A percentile compares a stretch with the other conserved stretches of the same genome.
Conservation (phyloP, 2,113 vertebrate species). For the Colistium nudipinnis region DNA sequence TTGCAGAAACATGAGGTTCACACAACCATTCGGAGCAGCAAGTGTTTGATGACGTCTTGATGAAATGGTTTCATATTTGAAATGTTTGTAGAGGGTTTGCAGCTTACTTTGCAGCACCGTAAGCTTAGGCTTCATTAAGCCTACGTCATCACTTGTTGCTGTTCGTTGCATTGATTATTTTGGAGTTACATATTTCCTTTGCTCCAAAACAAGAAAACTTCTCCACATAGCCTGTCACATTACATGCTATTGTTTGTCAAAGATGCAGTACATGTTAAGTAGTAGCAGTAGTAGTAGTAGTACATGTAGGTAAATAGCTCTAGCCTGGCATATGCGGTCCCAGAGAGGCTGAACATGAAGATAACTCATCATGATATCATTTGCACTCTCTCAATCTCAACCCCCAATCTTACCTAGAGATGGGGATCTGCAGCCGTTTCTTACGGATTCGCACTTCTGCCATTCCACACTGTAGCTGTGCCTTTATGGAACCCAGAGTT, state of each 20-base stretch:
- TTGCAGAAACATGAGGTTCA: constrained; percentile 21
- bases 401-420: constrained; percentile 77
- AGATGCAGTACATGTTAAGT: not conserved
- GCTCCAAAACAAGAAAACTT: constrained; percentile 34
- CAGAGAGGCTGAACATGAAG: not conserved
- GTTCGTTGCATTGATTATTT: not conserved
- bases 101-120: not conserved
- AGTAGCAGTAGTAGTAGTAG: no score
- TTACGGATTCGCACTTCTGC: constrained; percentile 80
- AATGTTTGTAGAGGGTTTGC: no score
- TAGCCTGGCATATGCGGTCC: not conserved
- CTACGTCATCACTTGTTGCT: constrained; percentile 9
- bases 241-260: not conserved
- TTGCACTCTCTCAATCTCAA: not conserved
- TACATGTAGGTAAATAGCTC: not conserved
- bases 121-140: no score
- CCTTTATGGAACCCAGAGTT: constrained; percentile 63
- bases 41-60: constrained; percentile 2
- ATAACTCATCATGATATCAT: not conserved
- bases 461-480: constrained; percentile 66
- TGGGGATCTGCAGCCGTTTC: constrained; percentile 80
- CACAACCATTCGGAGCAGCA: constrained; percentile 14
- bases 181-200: constrained; percentile 39
- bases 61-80: not conserved
- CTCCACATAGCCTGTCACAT: not conserved